Percentiles rank a stretch among this genome's conserved stretches.
These are phyloP conservation scores for Syngnathus acus DNA, from an alignment of 2,797 vertebrate genomes.

Conservation along the genomic window DNA sequence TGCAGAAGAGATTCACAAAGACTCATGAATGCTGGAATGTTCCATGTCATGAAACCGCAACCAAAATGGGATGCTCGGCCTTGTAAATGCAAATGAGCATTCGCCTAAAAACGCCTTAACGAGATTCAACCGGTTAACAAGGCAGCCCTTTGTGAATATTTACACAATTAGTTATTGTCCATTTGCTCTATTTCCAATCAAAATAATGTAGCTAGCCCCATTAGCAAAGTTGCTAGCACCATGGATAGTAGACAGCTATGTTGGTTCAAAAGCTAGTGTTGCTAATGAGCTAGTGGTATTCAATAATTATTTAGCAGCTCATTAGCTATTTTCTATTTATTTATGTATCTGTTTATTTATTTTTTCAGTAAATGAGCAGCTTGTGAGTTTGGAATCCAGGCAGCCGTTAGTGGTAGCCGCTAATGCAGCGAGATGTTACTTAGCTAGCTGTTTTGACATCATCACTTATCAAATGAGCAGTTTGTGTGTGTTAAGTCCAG, in stretches of 20 bases:
- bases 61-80: slow-evolving; percentile 38
- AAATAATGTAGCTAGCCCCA: not conserved
- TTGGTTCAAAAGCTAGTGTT: too few species aligned
- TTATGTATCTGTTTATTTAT: too few species aligned
- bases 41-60: slow-evolving; percentile 29
- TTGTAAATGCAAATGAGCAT: slow-evolving; percentile 34
- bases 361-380: too few species aligned
- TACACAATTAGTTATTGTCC: slow-evolving; percentile 39
- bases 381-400: too few species aligned
- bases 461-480: too few species aligned
- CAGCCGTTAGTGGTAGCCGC: too few species aligned
- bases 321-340: too few species aligned
- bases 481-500: too few species aligned
- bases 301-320: too few species aligned
- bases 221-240: not conserved
- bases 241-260: not conserved
- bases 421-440: too few species aligned
- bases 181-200: not conserved
- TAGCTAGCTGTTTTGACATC: too few species aligned
- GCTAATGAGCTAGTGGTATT: too few species aligned
- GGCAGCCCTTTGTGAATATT: slow-evolving; percentile 54
- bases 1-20: slow-evolving; percentile 17
- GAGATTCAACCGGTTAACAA: slow-evolving; percentile 57
- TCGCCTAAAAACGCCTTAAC: slow-evolving; percentile 19
- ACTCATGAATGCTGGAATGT: slow-evolving; percentile 17